Evolutionary conservation across 92 coral and sea anemone genomes (phyloP).

Genomic region (Ricordea florida): DNA sequence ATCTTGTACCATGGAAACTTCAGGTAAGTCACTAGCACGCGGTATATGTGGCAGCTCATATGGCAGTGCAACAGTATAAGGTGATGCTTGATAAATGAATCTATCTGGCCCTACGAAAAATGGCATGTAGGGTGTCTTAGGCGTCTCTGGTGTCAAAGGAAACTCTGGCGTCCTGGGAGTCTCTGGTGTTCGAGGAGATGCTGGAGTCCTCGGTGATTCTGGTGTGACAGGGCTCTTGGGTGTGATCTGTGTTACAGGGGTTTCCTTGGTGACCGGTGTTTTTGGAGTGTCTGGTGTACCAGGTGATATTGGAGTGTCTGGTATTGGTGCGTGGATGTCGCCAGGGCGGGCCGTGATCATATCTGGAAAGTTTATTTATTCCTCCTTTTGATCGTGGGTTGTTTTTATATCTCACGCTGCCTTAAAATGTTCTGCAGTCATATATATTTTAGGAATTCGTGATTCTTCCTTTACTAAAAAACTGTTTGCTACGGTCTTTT

Average conservation of each 20-base stretch:
- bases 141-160: conserved; percentile 77
- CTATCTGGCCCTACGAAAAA: conserved; percentile 53
- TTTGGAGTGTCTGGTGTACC: conserved; percentile 61
- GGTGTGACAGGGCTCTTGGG: conserved; percentile 79
- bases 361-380: conserved; percentile 34
- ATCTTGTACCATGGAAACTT: conserved; percentile 60
- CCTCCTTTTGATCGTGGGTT: neutral
- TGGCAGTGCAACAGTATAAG: conserved; percentile 39
- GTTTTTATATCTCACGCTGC: neutral
- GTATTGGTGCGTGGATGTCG: conserved; percentile 30
- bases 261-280: conserved; percentile 47
- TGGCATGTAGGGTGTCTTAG: conserved; percentile 68
- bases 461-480: too few species aligned
- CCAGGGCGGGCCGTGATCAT: conserved; percentile 11
- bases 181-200: conserved; percentile 82
- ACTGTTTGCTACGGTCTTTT: too few species aligned
- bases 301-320: conserved; percentile 79
- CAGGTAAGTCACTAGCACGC: conserved; percentile 71
- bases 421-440: too few species aligned
- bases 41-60: conserved; percentile 78
- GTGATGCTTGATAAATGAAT: conserved; percentile 26
- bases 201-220: conserved; percentile 82
- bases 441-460: too few species aligned
- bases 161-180: conserved; percentile 80
- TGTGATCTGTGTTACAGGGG: conserved; percentile 72